These are phyloP conservation scores for Agraylea sexmaculata DNA, from an alignment of 1,140 invertebrate species.

Conservation along the genomic window DNA sequence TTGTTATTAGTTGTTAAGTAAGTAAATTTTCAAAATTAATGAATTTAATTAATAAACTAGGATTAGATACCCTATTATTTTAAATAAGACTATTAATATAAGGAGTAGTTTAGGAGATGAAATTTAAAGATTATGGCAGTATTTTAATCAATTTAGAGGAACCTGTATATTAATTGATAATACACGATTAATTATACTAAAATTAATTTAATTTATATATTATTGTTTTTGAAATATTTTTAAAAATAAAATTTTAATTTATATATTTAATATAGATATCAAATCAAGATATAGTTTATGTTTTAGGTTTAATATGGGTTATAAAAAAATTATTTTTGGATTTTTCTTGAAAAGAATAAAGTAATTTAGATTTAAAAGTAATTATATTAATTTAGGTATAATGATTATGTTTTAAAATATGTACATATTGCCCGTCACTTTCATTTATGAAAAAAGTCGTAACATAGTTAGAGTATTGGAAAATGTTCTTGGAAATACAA, in stretches of 20 bases:
- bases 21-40: constrained; percentile 24
- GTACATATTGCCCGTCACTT: constrained; percentile 59
- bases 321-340: constrained; percentile 27
- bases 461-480: constrained; percentile 61
- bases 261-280: constrained; percentile 35
- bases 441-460: constrained; percentile 55
- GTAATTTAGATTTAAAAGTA: constrained; percentile 30
- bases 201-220: constrained; percentile 41
- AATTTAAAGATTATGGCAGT: constrained; percentile 46
- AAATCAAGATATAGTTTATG: constrained; percentile 48
- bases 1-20: constrained; percentile 21
- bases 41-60: constrained; percentile 37
- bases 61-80: constrained; percentile 57
- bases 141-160: constrained; percentile 45
- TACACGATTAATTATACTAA: constrained; percentile 41
- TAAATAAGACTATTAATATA: constrained; percentile 26
- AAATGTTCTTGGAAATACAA: constrained; percentile 46
- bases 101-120: constrained; percentile 39
- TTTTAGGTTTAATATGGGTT: constrained; percentile 32
- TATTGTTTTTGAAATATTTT: constrained; percentile 43
- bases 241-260: constrained; percentile 37
- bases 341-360: constrained; percentile 22
- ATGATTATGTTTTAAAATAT: constrained; percentile 28
- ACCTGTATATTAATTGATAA: constrained; percentile 46
- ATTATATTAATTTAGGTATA: constrained; percentile 26